phyloP scores from a whole-genome alignment of 2,113 vertebrate species.

The Rutilus rutilus region DNA sequence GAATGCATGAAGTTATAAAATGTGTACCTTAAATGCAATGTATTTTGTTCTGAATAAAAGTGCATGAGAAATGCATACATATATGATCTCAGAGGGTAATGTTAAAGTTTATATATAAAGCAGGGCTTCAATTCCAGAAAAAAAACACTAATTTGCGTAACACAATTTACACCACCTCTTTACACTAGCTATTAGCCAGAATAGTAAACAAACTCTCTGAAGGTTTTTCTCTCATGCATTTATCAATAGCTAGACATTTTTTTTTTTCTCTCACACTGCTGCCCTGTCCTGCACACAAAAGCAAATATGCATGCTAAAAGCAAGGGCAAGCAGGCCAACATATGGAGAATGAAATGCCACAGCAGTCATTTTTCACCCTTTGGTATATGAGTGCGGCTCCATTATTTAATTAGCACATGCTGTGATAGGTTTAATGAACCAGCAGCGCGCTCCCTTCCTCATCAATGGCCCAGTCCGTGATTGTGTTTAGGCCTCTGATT shows the following conservation, averaged over 20 bases:
- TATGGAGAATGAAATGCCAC: slow-evolving; percentile 51
- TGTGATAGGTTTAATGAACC: slow-evolving; percentile 58
- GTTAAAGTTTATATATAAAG: too few species aligned
- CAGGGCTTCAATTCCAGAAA: neutral
- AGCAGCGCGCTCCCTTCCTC: slow-evolving; percentile 30
- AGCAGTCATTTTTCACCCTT: slow-evolving; percentile 54
- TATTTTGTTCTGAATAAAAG: neutral
- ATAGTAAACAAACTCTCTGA: neutral
- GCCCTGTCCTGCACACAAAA: neutral
- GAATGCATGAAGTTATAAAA: neutral
- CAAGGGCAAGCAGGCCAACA: slow-evolving; percentile 8
- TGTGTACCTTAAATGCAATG: neutral
- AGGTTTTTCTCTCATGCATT: neutral
- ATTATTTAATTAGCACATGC: slow-evolving; percentile 60
- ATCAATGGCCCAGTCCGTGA: slow-evolving; percentile 17
- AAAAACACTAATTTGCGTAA: neutral
- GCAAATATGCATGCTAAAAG: neutral
- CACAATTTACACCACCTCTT: neutral
- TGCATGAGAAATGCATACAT: neutral
- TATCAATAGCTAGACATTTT: neutral
- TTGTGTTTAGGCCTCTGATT: slow-evolving; percentile 44
- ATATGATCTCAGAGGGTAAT: too few species aligned
- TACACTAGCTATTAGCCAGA: neutral
- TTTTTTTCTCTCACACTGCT: neutral
- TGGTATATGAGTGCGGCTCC: slow-evolving; percentile 47